These are phyloP conservation scores for Amphiprion clarkii DNA, from an alignment of 2,797 vertebrate species.

Conservation along the genomic window DNA sequence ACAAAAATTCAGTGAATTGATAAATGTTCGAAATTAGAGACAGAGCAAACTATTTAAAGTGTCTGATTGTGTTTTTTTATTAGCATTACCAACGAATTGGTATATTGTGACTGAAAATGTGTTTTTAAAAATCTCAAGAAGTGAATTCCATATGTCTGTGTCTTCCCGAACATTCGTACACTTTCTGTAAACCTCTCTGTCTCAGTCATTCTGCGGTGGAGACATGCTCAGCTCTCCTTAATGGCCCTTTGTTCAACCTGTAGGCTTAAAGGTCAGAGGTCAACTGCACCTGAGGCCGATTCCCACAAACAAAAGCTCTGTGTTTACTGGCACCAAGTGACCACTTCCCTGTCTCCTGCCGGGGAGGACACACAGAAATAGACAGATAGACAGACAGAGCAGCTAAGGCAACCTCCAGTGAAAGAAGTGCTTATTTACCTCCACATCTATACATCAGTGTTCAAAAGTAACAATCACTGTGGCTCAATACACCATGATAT, in stretches of 20 bases:
- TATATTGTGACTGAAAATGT: not conserved
- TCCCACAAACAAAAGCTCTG: slow-evolving; percentile 84
- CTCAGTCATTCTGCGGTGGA: slow-evolving; percentile 67
- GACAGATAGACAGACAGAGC: slow-evolving; percentile 28
- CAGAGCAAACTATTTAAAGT: too few relatives aligned
- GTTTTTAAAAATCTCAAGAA: not conserved
- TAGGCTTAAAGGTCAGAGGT: slow-evolving; percentile 84
- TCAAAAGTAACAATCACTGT: not conserved
- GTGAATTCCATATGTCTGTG: not conserved
- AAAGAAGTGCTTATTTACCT: not conserved
- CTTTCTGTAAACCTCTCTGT: slow-evolving; percentile 66
- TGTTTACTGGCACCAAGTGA: slow-evolving; percentile 80
- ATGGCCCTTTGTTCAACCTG: slow-evolving; percentile 88
- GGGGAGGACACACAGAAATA: slow-evolving; percentile 22
- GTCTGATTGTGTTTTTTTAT: not conserved
- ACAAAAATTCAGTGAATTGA: slow-evolving; percentile 29
- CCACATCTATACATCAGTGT: not conserved
- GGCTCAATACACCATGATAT: slow-evolving; percentile 4
- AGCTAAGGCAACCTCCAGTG: slow-evolving; percentile 1
- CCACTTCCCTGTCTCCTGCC: slow-evolving; percentile 75
- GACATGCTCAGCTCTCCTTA: slow-evolving; percentile 78
- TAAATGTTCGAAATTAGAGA: slow-evolving; percentile 11
- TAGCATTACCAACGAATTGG: not conserved
- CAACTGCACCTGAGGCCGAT: slow-evolving; percentile 88
- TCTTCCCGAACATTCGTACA: slow-evolving; percentile 61